These are phyloP conservation scores for Cygnus atratus DNA, from an alignment of 2,113 vertebrate species.

Conservation along the genomic window DNA sequence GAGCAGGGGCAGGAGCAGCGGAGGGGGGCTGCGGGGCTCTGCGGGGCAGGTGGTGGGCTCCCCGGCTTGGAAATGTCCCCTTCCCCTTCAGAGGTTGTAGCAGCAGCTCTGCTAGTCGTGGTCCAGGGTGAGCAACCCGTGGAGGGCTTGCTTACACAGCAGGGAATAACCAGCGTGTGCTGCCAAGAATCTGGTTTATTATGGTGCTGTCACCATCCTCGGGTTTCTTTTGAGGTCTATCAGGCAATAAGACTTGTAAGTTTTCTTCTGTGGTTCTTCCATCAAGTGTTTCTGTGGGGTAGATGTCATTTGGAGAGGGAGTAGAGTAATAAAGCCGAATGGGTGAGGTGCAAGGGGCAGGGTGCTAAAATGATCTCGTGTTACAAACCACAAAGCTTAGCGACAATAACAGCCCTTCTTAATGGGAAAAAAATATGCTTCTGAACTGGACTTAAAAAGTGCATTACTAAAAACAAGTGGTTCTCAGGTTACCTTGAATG, in stretches of 20 bases:
- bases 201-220: not conserved
- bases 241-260: not conserved
- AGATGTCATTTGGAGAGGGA: not conserved
- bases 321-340: not conserved
- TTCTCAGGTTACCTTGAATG: not conserved
- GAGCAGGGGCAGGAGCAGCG: no score
- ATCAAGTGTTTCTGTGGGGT: not conserved
- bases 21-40: no score
- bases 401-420: not conserved
- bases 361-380: not conserved
- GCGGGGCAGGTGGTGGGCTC: no score
- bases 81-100: no score
- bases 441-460: not conserved
- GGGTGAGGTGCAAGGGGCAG: accelerated
- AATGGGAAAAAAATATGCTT: not conserved
- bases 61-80: no score
- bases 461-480: not conserved
- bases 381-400: not conserved
- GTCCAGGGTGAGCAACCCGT: no score
- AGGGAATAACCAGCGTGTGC: no score
- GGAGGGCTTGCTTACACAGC: no score
- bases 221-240: accelerated
- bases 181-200: not conserved
- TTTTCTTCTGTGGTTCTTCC: not conserved
- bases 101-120: no score